phyloP scores from a whole-genome alignment of 1,140 invertebrate genomes.

The Drosophila lini region DNA sequence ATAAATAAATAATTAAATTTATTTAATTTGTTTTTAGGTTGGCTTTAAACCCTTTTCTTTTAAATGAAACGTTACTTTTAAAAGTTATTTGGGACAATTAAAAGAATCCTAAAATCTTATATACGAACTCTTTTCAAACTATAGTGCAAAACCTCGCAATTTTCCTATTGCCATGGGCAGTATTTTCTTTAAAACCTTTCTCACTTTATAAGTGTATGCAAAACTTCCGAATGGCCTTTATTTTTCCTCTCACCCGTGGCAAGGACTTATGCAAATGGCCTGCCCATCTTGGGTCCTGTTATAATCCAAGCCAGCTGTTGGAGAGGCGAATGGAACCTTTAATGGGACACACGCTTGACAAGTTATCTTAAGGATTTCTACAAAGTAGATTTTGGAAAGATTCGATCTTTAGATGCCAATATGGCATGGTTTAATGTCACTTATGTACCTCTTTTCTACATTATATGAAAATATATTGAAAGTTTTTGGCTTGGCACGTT shows the following conservation, averaged over 20 bases:
- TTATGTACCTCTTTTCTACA: conserved; percentile 10
- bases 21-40: neutral
- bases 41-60: neutral
- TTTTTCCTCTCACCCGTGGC: conserved; percentile 37
- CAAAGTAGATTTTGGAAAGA: conserved; percentile 4
- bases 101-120: neutral
- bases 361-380: conserved; percentile 48
- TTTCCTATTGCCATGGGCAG: neutral
- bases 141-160: neutral
- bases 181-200: neutral
- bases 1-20: too few relatives aligned
- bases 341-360: conserved; percentile 58
- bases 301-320: conserved; percentile 37
- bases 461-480: neutral
- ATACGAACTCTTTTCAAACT: neutral
- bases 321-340: conserved; percentile 45
- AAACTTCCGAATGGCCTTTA: conserved; percentile 22
- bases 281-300: conserved; percentile 21
- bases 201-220: conserved; percentile 6
- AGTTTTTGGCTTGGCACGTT: neutral
- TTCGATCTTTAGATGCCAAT: conserved; percentile 17
- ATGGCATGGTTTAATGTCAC: conserved; percentile 18
- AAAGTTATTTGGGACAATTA: neutral
- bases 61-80: neutral
- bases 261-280: conserved; percentile 69